Evolutionary conservation across 2,797 vertebrate species (phyloP).

Genomic region (Tragopan temminckii): DNA sequence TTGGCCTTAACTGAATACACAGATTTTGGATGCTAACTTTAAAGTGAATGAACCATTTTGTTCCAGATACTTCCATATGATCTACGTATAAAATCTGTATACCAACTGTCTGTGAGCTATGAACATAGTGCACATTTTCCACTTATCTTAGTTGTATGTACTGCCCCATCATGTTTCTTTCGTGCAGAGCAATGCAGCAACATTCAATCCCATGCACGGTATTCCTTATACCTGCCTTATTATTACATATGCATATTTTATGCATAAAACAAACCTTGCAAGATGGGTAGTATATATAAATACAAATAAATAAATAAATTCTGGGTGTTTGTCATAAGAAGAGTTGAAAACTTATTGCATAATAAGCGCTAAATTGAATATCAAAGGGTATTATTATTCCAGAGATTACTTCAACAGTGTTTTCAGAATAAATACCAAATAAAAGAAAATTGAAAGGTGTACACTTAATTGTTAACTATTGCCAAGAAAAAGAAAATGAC

Average conservation of each 20-base stretch:
- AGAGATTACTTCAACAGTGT: neutral
- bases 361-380: neutral
- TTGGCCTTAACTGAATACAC: neutral
- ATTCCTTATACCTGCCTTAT: neutral
- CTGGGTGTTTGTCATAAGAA: neutral
- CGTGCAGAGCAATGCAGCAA: neutral
- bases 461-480: neutral
- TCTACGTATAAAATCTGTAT: neutral
- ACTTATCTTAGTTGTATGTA: neutral
- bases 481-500: neutral
- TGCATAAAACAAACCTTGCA: neutral
- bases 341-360: neutral
- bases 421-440: neutral
- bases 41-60: neutral
- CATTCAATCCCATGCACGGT: neutral
- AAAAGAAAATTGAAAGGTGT: neutral
- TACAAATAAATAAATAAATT: too few species aligned
- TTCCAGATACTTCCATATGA: neutral
- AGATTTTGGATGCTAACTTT: neutral
- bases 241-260: neutral
- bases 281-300: neutral
- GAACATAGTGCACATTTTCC: neutral
- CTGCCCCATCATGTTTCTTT: neutral
- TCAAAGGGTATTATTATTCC: neutral
- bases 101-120: neutral